Percentiles rank a stretch among this genome's conserved stretches.
Evolutionary conservation across 2,797 vertebrate species (phyloP).

Genomic region (Hydrolagus colliei): DNA sequence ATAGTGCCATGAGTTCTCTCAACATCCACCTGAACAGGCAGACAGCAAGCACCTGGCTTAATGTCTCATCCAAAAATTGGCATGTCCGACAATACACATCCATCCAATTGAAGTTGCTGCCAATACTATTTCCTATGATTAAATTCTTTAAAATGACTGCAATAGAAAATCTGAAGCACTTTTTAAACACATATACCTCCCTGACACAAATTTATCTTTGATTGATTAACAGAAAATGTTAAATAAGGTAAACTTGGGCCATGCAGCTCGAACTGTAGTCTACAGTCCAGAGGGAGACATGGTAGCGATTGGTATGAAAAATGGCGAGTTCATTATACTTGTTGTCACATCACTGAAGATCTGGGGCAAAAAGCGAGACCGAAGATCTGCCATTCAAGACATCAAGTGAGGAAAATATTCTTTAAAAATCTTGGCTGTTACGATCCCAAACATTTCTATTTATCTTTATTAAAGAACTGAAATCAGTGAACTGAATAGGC

Average conservation of each 20-base stretch:
- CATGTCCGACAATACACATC: too few species aligned
- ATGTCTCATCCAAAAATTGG: too few species aligned
- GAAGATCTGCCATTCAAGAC: constrained; percentile 83
- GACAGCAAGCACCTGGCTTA: too few species aligned
- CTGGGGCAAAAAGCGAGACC: constrained; percentile 94
- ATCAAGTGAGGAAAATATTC: constrained; percentile 69
- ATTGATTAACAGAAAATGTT: constrained; percentile 77
- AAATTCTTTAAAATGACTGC: too few species aligned
- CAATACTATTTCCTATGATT: not conserved
- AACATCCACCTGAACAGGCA: too few species aligned
- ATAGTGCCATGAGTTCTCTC: too few species aligned
- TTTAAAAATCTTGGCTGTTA: not conserved
- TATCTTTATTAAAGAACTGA: not conserved
- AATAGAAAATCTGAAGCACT: not conserved
- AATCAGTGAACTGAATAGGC: too few species aligned
- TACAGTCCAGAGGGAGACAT: constrained; percentile 93
- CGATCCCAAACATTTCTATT: not conserved
- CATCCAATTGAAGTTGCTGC: too few species aligned
- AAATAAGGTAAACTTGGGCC: constrained; percentile 89
- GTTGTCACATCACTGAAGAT: constrained; percentile 91
- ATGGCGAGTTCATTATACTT: constrained; percentile 92
- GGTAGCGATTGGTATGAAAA: constrained; percentile 97
- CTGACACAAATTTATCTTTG: constrained; percentile 30
- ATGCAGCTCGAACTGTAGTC: constrained; percentile 78
- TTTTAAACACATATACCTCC: not conserved